phyloP scores from a whole-genome alignment of 2,113 vertebrate species.

The Salvelinus namaycush region DNA sequence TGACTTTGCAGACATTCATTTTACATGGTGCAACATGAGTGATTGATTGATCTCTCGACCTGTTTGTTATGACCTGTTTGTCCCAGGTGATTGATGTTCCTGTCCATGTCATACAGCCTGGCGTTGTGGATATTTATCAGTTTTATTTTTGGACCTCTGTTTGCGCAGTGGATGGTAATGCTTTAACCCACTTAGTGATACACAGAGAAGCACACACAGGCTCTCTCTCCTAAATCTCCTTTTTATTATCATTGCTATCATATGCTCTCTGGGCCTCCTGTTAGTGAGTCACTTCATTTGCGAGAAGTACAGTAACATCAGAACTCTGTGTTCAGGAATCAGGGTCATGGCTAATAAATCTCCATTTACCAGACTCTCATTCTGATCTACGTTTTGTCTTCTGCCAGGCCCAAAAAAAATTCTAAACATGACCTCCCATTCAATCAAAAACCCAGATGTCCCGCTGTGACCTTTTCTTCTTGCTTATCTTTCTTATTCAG shows the following conservation, averaged over 20 bases:
- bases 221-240: slow-evolving; percentile 23
- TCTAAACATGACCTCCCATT: not conserved
- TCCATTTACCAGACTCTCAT: not conserved
- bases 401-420: too few relatives aligned
- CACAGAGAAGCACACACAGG: slow-evolving; percentile 28
- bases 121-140: slow-evolving; percentile 51
- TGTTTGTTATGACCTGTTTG: slow-evolving; percentile 16
- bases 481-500: too few relatives aligned
- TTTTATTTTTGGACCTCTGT: slow-evolving; percentile 65
- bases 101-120: slow-evolving; percentile 34
- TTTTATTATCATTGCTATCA: slow-evolving; percentile 29
- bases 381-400: not conserved
- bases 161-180: slow-evolving; percentile 45
- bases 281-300: slow-evolving; percentile 47
- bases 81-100: slow-evolving; percentile 42
- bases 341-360: slow-evolving; percentile 18
- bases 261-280: slow-evolving; percentile 45
- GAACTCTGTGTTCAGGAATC: slow-evolving; percentile 32
- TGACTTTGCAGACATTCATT: slow-evolving; percentile 23
- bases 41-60: slow-evolving; percentile 32
- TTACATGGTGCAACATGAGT: slow-evolving; percentile 10
- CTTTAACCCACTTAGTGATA: slow-evolving; percentile 57
- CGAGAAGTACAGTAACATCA: slow-evolving; percentile 37
- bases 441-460: not conserved
- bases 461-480: too few relatives aligned